phyloP scores from a whole-genome alignment of 2,113 vertebrate genomes.

The Pomatostomus ruficeps region DNA sequence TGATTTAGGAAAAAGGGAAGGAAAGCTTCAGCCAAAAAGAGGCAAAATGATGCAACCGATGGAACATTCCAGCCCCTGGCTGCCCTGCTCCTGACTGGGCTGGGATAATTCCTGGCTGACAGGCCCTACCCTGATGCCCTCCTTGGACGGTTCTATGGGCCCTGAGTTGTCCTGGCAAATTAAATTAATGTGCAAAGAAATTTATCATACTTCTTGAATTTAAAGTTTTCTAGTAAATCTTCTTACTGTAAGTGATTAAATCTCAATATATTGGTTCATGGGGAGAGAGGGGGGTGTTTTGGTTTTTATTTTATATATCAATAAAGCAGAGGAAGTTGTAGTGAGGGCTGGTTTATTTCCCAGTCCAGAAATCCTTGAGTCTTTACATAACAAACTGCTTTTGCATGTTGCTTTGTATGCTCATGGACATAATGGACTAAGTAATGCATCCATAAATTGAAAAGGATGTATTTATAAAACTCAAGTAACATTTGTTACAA shows the following conservation, averaged over 20 bases:
- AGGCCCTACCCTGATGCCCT: too few species aligned
- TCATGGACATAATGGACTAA: background rate
- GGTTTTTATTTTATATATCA: background rate
- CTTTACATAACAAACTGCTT: background rate
- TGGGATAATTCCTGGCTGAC: background rate
- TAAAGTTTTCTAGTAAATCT: background rate
- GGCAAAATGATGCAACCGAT: background rate
- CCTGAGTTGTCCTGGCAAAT: background rate
- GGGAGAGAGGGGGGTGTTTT: background rate
- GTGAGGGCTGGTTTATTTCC: fast-evolving
- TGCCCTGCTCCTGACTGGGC: background rate
- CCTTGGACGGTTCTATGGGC: background rate
- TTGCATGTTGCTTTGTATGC: background rate
- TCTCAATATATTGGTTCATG: background rate
- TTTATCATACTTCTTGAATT: background rate
- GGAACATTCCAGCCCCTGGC: background rate
- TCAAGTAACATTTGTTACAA: background rate
- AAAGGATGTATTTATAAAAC: background rate
- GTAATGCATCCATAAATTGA: background rate
- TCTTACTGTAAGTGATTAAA: background rate
- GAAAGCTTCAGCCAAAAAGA: background rate
- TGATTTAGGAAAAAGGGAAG: background rate
- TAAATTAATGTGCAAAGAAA: background rate
- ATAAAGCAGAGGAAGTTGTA: background rate
- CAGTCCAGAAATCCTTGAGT: background rate